Evolutionary conservation across 2,888 invertebrate genomes (phyloP).

Genomic region (Epinotia demarniana): DNA sequence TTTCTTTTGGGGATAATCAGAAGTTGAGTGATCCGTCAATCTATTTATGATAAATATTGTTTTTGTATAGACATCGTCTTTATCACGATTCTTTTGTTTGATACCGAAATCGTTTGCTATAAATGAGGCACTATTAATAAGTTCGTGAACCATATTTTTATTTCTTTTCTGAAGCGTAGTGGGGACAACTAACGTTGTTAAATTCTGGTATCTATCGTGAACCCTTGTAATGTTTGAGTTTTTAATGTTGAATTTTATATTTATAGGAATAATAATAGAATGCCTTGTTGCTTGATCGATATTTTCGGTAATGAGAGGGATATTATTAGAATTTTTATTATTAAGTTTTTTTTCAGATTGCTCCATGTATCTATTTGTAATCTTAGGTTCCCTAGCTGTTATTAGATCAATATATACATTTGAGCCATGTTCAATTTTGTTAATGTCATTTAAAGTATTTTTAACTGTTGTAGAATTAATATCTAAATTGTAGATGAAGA

Average conservation of each 20-base stretch:
- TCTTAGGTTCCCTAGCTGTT: neutral
- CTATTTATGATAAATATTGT: conserved; percentile 10
- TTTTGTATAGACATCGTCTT: conserved; percentile 1
- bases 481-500: neutral
- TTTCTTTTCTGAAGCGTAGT: neutral
- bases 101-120: neutral
- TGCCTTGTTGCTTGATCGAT: neutral
- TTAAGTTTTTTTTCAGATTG: neutral
- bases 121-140: neutral
- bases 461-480: neutral
- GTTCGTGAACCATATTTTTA: neutral
- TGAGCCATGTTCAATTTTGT: neutral
- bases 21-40: neutral
- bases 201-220: neutral
- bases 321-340: neutral
- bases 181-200: neutral
- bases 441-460: neutral
- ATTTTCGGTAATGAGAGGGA: neutral
- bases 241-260: neutral
- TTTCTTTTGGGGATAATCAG: neutral
- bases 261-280: neutral
- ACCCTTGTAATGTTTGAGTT: neutral
- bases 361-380: neutral
- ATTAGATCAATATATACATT: neutral
- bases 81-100: neutral